Evolutionary conservation across 2,888 invertebrate species (phyloP), one percentile per base, ranked within the genome.

Genomic region (Drosophila differens): DNA sequence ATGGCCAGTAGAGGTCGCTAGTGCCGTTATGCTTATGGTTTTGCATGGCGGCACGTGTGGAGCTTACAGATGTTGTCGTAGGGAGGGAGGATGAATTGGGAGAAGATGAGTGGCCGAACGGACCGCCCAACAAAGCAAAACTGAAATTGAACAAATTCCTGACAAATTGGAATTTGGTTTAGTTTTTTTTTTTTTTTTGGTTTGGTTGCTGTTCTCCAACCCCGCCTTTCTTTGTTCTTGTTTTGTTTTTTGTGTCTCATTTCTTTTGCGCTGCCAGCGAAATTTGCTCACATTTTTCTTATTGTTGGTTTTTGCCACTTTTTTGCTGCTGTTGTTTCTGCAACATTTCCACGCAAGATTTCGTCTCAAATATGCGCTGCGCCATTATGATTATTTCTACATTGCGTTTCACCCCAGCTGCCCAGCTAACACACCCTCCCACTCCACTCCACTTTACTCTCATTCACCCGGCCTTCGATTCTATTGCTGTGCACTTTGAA

Each of bases 101-200:
- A 54, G 10, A n/a, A 61, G 60, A 61, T 12, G 39, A 61, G 37
- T 52, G 58, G 54, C 32, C 41, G 28, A 59, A 57, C 73, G 75
- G 75, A 74, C 60, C 79, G 60, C 72, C 77, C 68, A 73, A 69
- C 85, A 85, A 87, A 83, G 85, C 86, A 85, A 85, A 91, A 91
- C 90, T 91, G 79, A 92, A 91, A 92, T 92, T 92, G 92, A 91
- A 92, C 92, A 91, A 91, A 91, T 91, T 91, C 92, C 91, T 91
- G 91, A 91, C 91, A 91, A 91, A 91, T 91, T 91, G 92, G 91
- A 92, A 91, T 91, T 92, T 91, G 91, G 90, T 89, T 89, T 89
- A 88, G 88, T 90, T 90, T 89, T 90, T 82, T 80, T 90, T 82
- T 80, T 60, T 64, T 54, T 53, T 22, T 82, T 65, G 57, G 35